These are phyloP conservation scores for Poeciliopsis presidionis DNA, from an alignment of 2,797 vertebrate species.

Conservation along the genomic window DNA sequence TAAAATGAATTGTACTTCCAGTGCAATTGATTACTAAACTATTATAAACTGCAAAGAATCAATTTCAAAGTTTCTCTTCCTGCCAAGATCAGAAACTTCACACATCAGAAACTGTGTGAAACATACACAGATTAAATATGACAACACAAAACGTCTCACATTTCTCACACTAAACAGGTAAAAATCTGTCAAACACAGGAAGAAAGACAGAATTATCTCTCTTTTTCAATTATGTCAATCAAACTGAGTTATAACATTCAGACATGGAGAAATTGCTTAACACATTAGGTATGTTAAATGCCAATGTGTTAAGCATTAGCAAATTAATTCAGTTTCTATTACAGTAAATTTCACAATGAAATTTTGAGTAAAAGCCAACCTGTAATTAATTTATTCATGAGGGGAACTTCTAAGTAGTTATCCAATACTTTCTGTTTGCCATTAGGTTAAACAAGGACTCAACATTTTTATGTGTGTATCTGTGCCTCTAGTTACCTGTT, in stretches of 20 bases:
- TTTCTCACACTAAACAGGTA: background rate
- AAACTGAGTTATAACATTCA: constrained; percentile 15
- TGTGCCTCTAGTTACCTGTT: background rate
- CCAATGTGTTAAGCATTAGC: no score
- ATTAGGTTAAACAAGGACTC: background rate
- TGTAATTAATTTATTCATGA: background rate
- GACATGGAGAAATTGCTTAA: background rate
- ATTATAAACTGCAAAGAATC: background rate
- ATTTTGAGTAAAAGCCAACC: background rate
- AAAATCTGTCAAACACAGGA: background rate
- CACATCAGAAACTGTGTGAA: background rate
- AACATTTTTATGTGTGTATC: background rate
- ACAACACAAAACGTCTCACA: background rate
- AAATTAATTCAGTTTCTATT: background rate
- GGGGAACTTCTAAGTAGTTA: background rate
- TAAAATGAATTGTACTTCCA: constrained; percentile 8
- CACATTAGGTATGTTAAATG: background rate
- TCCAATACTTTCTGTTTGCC: background rate
- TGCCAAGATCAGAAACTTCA: background rate
- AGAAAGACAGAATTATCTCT: constrained; percentile 4
- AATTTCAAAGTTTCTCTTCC: background rate
- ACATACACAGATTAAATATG: background rate
- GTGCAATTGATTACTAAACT: background rate
- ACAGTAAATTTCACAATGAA: background rate
- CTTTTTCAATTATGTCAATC: background rate